Percentiles rank a stretch among this genome's conserved stretches.
Evolutionary conservation across 2,797 vertebrate genomes (phyloP).

Genomic region (Hephaestus fuliginosus): DNA sequence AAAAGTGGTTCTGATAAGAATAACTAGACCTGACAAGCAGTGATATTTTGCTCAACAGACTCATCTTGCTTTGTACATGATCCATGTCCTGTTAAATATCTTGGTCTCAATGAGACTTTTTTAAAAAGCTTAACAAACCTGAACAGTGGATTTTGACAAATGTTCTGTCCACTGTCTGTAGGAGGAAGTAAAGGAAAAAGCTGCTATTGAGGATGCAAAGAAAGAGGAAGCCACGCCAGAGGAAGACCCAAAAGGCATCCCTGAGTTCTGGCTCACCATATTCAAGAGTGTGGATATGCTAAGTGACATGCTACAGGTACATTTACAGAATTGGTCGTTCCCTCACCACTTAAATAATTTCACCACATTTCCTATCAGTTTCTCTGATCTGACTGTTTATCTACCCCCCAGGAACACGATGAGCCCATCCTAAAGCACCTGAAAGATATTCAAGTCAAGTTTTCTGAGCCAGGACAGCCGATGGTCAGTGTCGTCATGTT

Average conservation of each 20-base stretch:
- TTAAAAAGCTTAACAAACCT: not conserved
- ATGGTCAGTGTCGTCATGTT: conserved; percentile 88
- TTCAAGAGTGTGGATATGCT: conserved; percentile 98
- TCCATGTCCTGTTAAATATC: not conserved
- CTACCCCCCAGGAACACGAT: conserved; percentile 90
- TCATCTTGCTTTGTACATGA: not conserved
- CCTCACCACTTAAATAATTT: not conserved
- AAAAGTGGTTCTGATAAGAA: conserved; percentile 2
- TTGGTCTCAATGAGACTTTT: not conserved
- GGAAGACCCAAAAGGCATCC: conserved; percentile 92
- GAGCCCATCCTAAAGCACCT: conserved; percentile 96
- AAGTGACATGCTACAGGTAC: conserved; percentile 93
- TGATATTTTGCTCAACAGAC: not conserved
- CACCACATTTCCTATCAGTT: not conserved
- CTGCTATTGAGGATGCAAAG: conserved; percentile 92
- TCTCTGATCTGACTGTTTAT: conserved; percentile 26
- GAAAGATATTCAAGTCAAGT: conserved; percentile 96
- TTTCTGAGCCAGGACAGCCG: conserved; percentile 93
- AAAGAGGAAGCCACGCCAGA: conserved; percentile 85
- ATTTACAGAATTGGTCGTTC: not conserved
- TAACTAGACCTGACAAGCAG: not conserved
- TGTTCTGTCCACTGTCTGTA: conserved; percentile 62
- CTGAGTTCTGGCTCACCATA: conserved; percentile 98
- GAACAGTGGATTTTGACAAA: conserved; percentile 13
- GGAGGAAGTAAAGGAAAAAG: conserved; percentile 94